phyloP scores from a whole-genome alignment of 2,888 invertebrate genomes.

The Herminia tarsipennalis region DNA sequence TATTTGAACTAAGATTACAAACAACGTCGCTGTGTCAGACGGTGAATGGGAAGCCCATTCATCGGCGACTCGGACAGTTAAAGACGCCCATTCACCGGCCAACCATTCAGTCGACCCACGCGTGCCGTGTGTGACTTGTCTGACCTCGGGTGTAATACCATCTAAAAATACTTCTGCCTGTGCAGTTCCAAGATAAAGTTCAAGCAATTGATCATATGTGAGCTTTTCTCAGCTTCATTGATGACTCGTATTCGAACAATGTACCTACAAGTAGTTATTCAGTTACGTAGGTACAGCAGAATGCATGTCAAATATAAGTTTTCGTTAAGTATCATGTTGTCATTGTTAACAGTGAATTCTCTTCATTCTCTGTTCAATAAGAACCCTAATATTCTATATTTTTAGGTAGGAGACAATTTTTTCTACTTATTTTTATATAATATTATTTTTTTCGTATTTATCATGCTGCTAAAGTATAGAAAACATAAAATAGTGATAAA shows the following conservation, averaged over 20 bases:
- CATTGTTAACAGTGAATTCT: too few species aligned
- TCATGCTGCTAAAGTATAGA: too few species aligned
- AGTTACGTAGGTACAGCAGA: slow-evolving; percentile 32
- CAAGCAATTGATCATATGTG: slow-evolving; percentile 5
- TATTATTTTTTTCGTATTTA: too few species aligned
- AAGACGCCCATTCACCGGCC: slow-evolving; percentile 57
- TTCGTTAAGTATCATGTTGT: too few species aligned
- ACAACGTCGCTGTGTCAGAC: slow-evolving; percentile 41
- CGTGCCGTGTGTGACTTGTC: slow-evolving; percentile 45
- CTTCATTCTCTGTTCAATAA: too few species aligned
- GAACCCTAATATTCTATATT: too few species aligned
- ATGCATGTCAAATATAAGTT: too few species aligned
- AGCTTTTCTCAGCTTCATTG: slow-evolving; percentile 6
- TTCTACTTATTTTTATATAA: too few species aligned
- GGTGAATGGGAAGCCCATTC: slow-evolving; percentile 60
- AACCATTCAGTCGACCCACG: slow-evolving; percentile 56
- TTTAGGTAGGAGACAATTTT: too few species aligned
- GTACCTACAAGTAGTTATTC: background rate
- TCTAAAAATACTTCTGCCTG: slow-evolving; percentile 44
- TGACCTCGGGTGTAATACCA: slow-evolving; percentile 42
- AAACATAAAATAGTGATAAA: too few species aligned
- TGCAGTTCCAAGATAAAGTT: slow-evolving; percentile 10
- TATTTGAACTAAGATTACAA: slow-evolving; percentile 42
- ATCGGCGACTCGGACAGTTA: slow-evolving; percentile 39
- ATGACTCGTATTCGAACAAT: background rate